phyloP scores from a whole-genome alignment of 2,888 invertebrate genomes.

The Troilus luridus region DNA sequence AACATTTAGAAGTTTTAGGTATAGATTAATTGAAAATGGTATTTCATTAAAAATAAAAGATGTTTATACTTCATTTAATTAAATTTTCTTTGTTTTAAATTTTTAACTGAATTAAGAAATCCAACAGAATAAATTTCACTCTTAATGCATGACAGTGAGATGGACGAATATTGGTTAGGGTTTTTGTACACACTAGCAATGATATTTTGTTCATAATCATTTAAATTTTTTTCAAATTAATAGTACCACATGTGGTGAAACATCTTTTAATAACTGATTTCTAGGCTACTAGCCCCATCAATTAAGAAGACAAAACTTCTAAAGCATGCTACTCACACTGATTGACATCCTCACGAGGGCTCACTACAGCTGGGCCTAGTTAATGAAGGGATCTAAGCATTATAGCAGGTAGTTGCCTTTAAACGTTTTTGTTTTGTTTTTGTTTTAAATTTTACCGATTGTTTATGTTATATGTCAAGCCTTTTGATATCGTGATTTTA shows the following conservation, averaged over 20 bases:
- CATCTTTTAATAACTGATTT: constrained; percentile 36
- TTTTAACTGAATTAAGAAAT: not conserved
- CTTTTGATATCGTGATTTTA: not conserved
- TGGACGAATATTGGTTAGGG: not conserved
- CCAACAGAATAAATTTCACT: not conserved
- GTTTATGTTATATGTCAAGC: not conserved
- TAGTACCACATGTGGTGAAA: constrained; percentile 2
- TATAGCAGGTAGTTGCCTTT: constrained; percentile 18
- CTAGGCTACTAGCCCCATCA: constrained; percentile 40
- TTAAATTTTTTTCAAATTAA: not conserved
- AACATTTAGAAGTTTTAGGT: no score
- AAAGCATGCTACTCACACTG: constrained; percentile 34
- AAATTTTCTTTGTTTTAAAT: not conserved
- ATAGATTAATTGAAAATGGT: no score
- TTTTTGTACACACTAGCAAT: not conserved
- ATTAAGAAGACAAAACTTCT: constrained; percentile 31
- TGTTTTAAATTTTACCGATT: not conserved
- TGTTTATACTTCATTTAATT: not conserved
- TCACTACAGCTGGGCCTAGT: not conserved
- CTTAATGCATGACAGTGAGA: not conserved
- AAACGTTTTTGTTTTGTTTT: not conserved
- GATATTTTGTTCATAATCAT: not conserved
- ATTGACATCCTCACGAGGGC: constrained; percentile 24
- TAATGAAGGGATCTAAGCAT: not conserved
- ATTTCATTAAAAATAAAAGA: no score